Evolutionary conservation across 2,797 vertebrate species (phyloP).

Genomic region (Gymnothorax reevesii): DNA sequence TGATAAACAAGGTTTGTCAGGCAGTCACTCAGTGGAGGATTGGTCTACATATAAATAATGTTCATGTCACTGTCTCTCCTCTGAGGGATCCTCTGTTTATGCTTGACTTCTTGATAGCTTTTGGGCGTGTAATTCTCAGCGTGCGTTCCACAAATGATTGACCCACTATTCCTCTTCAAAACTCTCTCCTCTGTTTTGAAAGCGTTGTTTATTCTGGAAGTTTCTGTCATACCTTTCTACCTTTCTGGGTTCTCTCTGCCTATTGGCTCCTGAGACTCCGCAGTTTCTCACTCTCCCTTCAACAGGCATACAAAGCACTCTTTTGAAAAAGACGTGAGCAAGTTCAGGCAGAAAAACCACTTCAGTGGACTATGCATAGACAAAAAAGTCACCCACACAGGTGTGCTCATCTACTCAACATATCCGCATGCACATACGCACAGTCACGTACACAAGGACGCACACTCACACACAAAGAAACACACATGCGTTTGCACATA

Average conservation of each 20-base stretch:
- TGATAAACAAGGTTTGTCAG: too few species aligned
- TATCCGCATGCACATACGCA: too few species aligned
- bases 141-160: slow-evolving; percentile 36
- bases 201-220: slow-evolving; percentile 31
- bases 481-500: background rate
- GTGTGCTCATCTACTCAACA: too few species aligned
- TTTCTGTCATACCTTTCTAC: slow-evolving; percentile 28
- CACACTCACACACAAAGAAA: background rate
- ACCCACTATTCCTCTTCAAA: slow-evolving; percentile 32
- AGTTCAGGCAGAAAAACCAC: slow-evolving; percentile 17
- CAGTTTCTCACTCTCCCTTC: slow-evolving; percentile 2
- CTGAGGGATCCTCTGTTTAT: slow-evolving; percentile 12
- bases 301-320: slow-evolving; percentile 32
- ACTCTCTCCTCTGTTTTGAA: slow-evolving; percentile 30
- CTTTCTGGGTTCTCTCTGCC: background rate
- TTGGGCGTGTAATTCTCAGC: background rate
- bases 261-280: slow-evolving; percentile 5
- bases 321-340: slow-evolving; percentile 56
- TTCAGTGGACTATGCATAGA: background rate
- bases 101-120: background rate
- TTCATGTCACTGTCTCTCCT: background rate
- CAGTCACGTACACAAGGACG: background rate
- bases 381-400: too few species aligned
- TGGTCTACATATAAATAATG: background rate
- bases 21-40: too few species aligned